Evolutionary conservation across 1,140 invertebrate species (phyloP).

Genomic region (Drosophila pallidifrons): DNA sequence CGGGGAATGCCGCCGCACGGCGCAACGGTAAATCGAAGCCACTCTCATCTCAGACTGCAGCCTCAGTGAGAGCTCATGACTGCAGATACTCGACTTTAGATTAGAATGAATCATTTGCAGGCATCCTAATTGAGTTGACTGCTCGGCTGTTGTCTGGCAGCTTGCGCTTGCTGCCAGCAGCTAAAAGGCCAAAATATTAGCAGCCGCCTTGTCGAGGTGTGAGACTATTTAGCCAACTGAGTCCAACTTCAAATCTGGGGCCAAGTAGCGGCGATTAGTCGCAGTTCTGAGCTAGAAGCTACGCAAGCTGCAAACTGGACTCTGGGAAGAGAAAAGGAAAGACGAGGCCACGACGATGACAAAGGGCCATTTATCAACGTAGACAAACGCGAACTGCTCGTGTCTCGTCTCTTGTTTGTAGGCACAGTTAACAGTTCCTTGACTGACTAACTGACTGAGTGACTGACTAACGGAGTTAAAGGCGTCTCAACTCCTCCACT

Average conservation of each 20-base stretch:
- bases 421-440: slow-evolving; percentile 61
- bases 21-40: slow-evolving; percentile 66
- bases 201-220: slow-evolving; percentile 50
- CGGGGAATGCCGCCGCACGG: slow-evolving; percentile 58
- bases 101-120: slow-evolving; percentile 80
- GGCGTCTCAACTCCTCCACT: slow-evolving; percentile 52
- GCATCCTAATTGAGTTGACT: slow-evolving; percentile 80
- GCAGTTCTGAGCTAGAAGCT: slow-evolving; percentile 9
- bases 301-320: not conserved
- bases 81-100: slow-evolving; percentile 78
- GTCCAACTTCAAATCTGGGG: slow-evolving; percentile 20
- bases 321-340: slow-evolving; percentile 4
- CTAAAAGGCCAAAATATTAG: slow-evolving; percentile 53
- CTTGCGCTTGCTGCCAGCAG: slow-evolving; percentile 34
- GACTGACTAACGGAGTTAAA: slow-evolving; percentile 33
- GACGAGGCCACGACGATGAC: slow-evolving; percentile 37
- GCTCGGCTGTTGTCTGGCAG: slow-evolving; percentile 29
- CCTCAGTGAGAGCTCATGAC: slow-evolving; percentile 60
- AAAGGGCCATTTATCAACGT: slow-evolving; percentile 72
- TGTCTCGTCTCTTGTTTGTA: slow-evolving; percentile 69
- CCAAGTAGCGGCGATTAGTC: slow-evolving; percentile 49
- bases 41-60: slow-evolving; percentile 22
- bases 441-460: slow-evolving; percentile 48
- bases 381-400: slow-evolving; percentile 60
- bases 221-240: slow-evolving; percentile 51